Conservation (phyloP, 2,888 invertebrate genomes). For the Meloe dianella region DNA sequence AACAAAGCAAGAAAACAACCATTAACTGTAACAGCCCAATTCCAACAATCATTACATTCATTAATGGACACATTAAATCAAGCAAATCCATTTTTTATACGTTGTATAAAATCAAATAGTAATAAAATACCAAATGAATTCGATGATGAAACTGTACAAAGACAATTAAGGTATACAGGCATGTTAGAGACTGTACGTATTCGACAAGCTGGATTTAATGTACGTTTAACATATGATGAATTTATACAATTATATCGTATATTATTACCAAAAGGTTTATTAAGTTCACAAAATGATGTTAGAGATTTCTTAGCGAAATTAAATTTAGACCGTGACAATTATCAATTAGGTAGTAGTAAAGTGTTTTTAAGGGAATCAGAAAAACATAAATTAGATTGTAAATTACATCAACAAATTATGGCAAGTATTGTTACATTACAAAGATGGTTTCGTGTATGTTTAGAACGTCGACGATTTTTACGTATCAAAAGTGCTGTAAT, state of each 20-base stretch:
- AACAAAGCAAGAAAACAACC: constrained; percentile 80
- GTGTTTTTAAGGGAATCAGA: constrained; percentile 94
- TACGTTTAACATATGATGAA: constrained; percentile 90
- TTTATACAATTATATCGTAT: constrained; percentile 93
- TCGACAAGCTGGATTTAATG: constrained; percentile 93
- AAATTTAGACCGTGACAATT: constrained; percentile 86
- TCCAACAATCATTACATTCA: constrained; percentile 89
- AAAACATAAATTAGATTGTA: constrained; percentile 89
- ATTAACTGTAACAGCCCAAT: constrained; percentile 93
- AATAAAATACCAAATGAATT: constrained; percentile 90
- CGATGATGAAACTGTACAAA: constrained; percentile 90
- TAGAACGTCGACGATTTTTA: constrained; percentile 80
- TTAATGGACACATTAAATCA: constrained; percentile 94
- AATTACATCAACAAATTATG: constrained; percentile 93
- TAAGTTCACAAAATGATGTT: constrained; percentile 87
- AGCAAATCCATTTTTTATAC: constrained; percentile 82
- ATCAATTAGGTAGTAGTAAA: constrained; percentile 87
- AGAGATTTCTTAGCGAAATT: constrained; percentile 81
- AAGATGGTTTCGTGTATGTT: constrained; percentile 84
- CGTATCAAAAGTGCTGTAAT: constrained; percentile 75
- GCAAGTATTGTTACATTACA: constrained; percentile 91
- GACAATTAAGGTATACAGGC: constrained; percentile 91
- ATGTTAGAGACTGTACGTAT: constrained; percentile 97
- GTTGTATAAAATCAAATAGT: constrained; percentile 95
- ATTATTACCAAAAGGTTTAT: constrained; percentile 85